These are phyloP conservation scores for Petrosia ficiformis DNA, from an alignment of 37 sponge, comb jelly and placozoan species.

Conservation along the genomic window DNA sequence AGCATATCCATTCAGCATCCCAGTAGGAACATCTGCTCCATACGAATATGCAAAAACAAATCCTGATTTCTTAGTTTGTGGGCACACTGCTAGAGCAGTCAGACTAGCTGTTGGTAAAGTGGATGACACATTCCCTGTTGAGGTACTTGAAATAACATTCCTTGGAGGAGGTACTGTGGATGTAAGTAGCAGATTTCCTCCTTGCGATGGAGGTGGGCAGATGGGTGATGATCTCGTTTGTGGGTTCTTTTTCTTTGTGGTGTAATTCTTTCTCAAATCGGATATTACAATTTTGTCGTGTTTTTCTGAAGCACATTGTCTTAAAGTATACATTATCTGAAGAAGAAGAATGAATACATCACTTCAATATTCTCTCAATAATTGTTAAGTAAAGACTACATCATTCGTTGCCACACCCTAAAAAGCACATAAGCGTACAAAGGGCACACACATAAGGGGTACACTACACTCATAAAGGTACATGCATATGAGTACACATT, in stretches of 20 bases:
- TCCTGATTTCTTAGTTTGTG: background rate
- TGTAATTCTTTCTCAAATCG: background rate
- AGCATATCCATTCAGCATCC: background rate
- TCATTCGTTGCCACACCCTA: no score
- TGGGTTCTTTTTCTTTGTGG: background rate
- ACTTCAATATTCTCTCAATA: no score
- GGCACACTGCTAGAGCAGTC: background rate
- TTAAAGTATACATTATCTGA: background rate
- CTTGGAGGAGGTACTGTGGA: no score
- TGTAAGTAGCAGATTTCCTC: background rate
- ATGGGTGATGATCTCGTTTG: background rate
- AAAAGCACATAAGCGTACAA: no score
- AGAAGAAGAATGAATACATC: background rate
- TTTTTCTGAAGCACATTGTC: background rate
- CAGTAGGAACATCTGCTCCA: background rate
- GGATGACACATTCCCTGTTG: background rate
- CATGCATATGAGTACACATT: no score
- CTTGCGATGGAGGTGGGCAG: constrained; percentile 1
- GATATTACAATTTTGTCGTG: background rate
- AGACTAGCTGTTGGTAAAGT: background rate
- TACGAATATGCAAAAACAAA: background rate
- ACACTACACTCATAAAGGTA: no score
- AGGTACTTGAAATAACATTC: background rate
- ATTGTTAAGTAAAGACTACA: no score
- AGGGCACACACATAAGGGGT: no score